Evolutionary conservation across 2,797 vertebrate genomes (phyloP).

Genomic region (Sebastiscus tertius): DNA sequence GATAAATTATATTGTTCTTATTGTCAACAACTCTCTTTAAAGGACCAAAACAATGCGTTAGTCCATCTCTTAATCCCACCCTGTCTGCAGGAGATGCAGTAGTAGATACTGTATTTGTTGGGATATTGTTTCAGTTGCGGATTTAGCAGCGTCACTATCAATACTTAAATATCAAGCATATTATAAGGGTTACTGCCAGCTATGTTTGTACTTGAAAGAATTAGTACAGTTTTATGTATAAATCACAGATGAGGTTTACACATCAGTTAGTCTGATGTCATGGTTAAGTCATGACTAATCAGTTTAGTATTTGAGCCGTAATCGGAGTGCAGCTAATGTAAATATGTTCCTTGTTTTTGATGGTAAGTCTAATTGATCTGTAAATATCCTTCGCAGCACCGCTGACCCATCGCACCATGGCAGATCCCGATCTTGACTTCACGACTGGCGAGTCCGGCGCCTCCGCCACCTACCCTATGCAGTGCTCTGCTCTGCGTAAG

Average conservation of each 20-base stretch:
- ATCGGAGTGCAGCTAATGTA: background rate
- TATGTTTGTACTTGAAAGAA: background rate
- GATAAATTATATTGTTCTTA: background rate
- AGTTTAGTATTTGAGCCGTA: background rate
- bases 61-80: background rate
- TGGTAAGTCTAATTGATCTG: accelerated
- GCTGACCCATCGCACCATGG: constrained; percentile 87
- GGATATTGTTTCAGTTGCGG: background rate
- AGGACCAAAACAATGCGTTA: background rate
- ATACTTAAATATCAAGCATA: too few relatives aligned
- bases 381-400: constrained; percentile 60
- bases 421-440: constrained; percentile 93
- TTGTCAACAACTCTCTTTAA: background rate
- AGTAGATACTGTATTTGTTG: background rate
- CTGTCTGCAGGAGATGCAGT: background rate
- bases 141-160: background rate
- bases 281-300: too few relatives aligned
- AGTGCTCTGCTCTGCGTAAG: constrained; percentile 94
- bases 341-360: background rate
- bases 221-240: too few relatives aligned
- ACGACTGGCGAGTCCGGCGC: constrained; percentile 93
- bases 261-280: background rate
- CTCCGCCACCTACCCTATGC: constrained; percentile 93
- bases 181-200: background rate
- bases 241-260: background rate